Base-by-base conservation (phyloP, 2,797 vertebrate genomes). In the Eulemur albifrons region DNA sequence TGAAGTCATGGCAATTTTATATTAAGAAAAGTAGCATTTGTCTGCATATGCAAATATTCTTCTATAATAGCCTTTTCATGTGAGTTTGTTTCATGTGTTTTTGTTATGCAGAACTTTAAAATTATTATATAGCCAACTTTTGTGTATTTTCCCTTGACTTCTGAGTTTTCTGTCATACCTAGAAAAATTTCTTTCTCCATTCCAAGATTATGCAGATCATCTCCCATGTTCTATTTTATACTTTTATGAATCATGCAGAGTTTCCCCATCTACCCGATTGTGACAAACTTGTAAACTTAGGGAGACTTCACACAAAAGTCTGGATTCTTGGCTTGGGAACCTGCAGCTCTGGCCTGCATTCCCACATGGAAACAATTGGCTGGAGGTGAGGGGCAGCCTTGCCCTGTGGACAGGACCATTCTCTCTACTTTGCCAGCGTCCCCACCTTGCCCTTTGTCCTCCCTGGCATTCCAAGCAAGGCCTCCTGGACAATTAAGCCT, bases 401-500 rank as follows among this genome's bases (percentile, higher is more conserved):
- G 3, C 48, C 5, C 63, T 32, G 35, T 54, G 90, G 82, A 52
- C 23, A 50, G 40, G 50, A 73, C 27, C 27, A 12, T 48, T 43
- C 30, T 63, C n/a, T 70, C 61, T 0, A 5, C 18, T 73, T 76
- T 57, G 15, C 54, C 17, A 27, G 9, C 2, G 38, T 38, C 43
- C n/a, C 73, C 61, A 57, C 63, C 70, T 95, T 88, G 72, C 59
- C 25, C 70, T 96, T 80, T 93, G 80, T 83, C 32, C 45, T 72
- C 48, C 45, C 6, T 91, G 75, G 63, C 70, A 59, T 91, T 95
- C 70, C 57, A 75, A 21, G 57, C 43, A 79, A 75, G 52, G 52
- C 63, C 30, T 76, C 50, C 23, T 25, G 12, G 40, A 50, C 3
- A 45, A 63, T 77, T 93, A 89, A 86, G 65, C 10, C 18, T 54